These are phyloP conservation scores for Synaphobranchus kaupii DNA, from an alignment of 2,797 vertebrate genomes.

Conservation along the genomic window DNA sequence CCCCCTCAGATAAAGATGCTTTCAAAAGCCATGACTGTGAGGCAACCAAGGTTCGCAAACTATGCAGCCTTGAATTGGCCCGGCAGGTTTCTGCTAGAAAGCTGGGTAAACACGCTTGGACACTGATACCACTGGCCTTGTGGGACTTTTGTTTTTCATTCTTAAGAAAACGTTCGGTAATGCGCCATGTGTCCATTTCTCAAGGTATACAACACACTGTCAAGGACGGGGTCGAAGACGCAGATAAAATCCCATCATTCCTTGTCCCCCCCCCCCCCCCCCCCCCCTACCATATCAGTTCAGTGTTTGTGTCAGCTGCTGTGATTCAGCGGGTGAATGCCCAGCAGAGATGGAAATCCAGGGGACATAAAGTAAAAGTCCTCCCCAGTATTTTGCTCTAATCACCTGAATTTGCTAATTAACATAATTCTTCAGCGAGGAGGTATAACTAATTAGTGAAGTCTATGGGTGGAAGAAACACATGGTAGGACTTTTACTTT, in stretches of 20 bases:
- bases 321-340: background rate
- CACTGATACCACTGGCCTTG: slow-evolving; percentile 81
- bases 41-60: slow-evolving; percentile 85
- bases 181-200: slow-evolving; percentile 64
- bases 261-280: slow-evolving; percentile 38
- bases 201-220: slow-evolving; percentile 64
- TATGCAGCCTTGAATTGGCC: slow-evolving; percentile 71
- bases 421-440: too few species aligned
- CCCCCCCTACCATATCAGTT: background rate
- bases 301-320: background rate
- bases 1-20: slow-evolving; percentile 84
- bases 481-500: too few species aligned
- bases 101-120: slow-evolving; percentile 88
- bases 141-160: slow-evolving; percentile 67
- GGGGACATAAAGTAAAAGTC: too few species aligned
- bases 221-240: slow-evolving; percentile 66
- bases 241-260: slow-evolving; percentile 54
- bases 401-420: too few species aligned
- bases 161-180: slow-evolving; percentile 40
- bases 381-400: too few species aligned
- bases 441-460: too few species aligned
- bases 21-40: slow-evolving; percentile 81
- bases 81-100: slow-evolving; percentile 76
- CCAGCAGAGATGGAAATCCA: background rate
- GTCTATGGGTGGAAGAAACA: too few species aligned